Conservation (phyloP, 2,888 invertebrate genomes). For the Creontiades dilutus region DNA sequence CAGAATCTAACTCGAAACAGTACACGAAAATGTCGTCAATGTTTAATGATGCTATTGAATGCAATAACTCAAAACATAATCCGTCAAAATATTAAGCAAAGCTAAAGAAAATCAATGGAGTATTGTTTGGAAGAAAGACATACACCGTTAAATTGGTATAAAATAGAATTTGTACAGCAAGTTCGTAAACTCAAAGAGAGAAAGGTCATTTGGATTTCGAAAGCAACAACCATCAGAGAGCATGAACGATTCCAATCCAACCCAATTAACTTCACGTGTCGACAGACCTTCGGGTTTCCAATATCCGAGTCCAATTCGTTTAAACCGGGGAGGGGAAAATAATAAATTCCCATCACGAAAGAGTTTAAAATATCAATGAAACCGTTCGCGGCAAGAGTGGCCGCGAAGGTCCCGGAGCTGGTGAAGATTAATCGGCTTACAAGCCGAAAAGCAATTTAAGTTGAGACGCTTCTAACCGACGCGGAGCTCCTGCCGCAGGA, state of each 20-base stretch:
- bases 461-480: constrained; percentile 37
- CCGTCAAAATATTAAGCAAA: too few relatives aligned
- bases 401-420: background rate
- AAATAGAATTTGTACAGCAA: too few relatives aligned
- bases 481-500: background rate
- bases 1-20: too few relatives aligned
- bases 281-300: background rate
- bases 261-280: background rate
- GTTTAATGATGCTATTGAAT: too few relatives aligned
- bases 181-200: too few relatives aligned
- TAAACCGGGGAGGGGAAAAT: background rate
- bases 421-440: constrained; percentile 45
- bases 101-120: too few relatives aligned
- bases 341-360: background rate
- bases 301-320: background rate
- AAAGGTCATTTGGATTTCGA: too few relatives aligned
- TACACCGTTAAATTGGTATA: too few relatives aligned
- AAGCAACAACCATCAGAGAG: too few relatives aligned
- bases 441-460: constrained; percentile 33
- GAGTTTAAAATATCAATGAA: constrained; percentile 21
- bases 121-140: too few relatives aligned
- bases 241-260: background rate
- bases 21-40: too few relatives aligned
- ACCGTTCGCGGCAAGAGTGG: background rate
- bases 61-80: too few relatives aligned